phyloP scores from a whole-genome alignment of 2,797 vertebrate species.

The Pangasius sanitwongsei region DNA sequence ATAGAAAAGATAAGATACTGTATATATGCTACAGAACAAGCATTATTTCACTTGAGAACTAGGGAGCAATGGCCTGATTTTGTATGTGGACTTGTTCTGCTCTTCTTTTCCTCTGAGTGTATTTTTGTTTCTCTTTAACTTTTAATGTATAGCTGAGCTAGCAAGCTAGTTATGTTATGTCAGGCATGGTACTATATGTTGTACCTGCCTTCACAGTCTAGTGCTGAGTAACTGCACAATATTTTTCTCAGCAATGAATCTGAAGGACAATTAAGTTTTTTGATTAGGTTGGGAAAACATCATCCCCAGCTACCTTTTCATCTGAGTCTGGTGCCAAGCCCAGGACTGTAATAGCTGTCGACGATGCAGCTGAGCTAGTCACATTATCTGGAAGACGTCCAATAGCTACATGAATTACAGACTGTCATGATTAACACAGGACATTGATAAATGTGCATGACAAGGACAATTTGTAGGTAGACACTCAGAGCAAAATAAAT shows the following conservation, averaged over 20 bases:
- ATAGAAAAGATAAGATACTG: too few relatives aligned
- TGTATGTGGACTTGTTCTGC: neutral
- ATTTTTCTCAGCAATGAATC: conserved; percentile 10
- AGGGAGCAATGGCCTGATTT: neutral
- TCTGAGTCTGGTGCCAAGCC: conserved; percentile 18
- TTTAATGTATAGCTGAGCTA: neutral
- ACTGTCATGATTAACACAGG: conserved; percentile 7
- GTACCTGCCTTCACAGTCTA: neutral
- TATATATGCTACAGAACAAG: too few relatives aligned
- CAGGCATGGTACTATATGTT: neutral
- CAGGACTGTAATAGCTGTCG: neutral
- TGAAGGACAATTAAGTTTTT: conserved; percentile 16
- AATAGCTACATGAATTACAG: conserved; percentile 27
- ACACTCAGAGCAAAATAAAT: conserved; percentile 10
- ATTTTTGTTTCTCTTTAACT: neutral
- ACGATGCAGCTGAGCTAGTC: conserved; percentile 23
- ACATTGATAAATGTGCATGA: conserved; percentile 29
- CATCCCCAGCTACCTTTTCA: conserved; percentile 17
- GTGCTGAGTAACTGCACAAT: neutral
- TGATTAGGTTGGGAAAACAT: conserved; percentile 34
- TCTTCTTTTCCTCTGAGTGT: neutral
- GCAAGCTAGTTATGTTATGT: neutral
- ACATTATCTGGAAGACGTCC: conserved; percentile 22
- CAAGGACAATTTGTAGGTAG: conserved; percentile 15
- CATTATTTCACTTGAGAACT: neutral